A percentile compares a stretch with the other conserved stretches of the same genome.
phyloP scores from a whole-genome alignment of 2,797 vertebrate species.

The Acridotheres tristis region DNA sequence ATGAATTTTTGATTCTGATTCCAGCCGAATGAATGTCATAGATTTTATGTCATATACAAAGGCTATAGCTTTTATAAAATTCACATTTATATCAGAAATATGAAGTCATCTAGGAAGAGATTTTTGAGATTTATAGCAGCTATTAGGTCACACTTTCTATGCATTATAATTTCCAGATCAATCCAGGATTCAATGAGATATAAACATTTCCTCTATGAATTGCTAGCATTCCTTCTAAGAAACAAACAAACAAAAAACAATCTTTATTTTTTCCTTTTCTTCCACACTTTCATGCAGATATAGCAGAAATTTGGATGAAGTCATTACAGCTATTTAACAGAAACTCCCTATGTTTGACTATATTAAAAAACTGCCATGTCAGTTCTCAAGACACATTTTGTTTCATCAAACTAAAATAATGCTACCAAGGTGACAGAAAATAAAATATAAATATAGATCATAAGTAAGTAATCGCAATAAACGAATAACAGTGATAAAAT shows the following conservation, averaged over 20 bases:
- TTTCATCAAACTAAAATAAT: neutral
- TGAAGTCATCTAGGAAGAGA: neutral
- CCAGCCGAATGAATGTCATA: neutral
- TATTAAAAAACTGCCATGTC: neutral
- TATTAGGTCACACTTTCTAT: neutral
- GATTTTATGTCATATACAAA: neutral
- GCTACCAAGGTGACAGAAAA: neutral
- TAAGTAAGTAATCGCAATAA: neutral
- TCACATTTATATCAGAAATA: neutral
- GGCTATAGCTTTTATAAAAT: neutral
- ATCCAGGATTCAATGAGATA: neutral
- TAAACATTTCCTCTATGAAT: neutral
- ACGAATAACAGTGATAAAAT: neutral
- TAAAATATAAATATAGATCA: neutral
- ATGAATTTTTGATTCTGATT: neutral
- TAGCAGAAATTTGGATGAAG: neutral
- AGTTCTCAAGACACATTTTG: neutral
- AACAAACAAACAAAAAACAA: too few relatives aligned
- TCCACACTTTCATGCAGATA: neutral
- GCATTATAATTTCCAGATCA: neutral
- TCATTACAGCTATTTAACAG: neutral
- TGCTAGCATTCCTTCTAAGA: neutral
- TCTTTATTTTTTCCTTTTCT: neutral
- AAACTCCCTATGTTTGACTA: neutral
- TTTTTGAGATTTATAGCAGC: neutral